These are phyloP conservation scores for Synanthedon formicaeformis DNA, from an alignment of 2,888 invertebrate genomes.

Conservation along the genomic window DNA sequence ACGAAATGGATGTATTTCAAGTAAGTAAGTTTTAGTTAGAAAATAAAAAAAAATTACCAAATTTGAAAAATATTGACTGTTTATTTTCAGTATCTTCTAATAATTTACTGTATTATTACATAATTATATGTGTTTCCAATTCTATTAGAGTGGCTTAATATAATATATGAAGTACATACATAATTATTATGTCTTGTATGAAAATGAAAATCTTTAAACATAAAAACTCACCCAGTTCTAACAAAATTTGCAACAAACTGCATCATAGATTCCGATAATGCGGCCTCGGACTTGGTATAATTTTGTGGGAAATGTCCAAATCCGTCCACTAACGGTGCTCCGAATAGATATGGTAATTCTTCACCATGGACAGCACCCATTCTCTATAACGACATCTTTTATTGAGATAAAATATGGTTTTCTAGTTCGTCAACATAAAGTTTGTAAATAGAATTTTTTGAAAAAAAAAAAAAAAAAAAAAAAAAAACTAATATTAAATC, in stretches of 20 bases:
- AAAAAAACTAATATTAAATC: no score
- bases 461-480: no score
- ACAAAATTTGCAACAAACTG: constrained; percentile 85
- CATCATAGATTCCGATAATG: constrained; percentile 84
- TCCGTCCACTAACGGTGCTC: constrained; percentile 82
- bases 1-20: no score
- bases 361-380: constrained; percentile 88
- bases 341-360: constrained; percentile 85
- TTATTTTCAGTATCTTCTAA: no score
- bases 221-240: constrained; percentile 76
- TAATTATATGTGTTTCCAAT: no score
- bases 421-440: not conserved
- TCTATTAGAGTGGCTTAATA: no score
- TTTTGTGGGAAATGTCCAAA: constrained; percentile 81
- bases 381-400: constrained; percentile 50
- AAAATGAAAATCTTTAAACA: not conserved
- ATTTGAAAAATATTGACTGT: no score
- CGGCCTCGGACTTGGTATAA: constrained; percentile 81
- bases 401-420: not conserved
- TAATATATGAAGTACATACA: no score
- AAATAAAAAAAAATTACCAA: no score
- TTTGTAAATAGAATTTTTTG: not conserved
- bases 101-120: no score
- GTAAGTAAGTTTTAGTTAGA: no score
- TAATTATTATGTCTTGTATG: not conserved